Base-by-base conservation (phyloP, 2,797 vertebrate genomes). In the Darevskia nairensis region DNA sequence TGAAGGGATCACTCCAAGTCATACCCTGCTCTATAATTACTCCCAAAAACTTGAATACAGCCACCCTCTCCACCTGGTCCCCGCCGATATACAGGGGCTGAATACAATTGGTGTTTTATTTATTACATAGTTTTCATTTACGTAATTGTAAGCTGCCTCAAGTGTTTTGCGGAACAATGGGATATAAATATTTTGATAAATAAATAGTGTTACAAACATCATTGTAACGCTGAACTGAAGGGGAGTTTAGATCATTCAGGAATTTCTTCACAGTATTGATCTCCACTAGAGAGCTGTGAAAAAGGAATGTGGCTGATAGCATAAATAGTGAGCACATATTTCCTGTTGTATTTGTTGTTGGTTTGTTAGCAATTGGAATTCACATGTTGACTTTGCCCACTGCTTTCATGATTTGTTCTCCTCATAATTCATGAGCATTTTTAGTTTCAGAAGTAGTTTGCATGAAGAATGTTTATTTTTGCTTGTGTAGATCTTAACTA, bases 331-430 rank as follows among this genome's bases (percentile, higher is more conserved):
- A 71, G 21, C 21, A 61, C 59, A 46, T 74, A 84, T 32, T 75
- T 84, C 50, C 13, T 39, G 46, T 75, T 6, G 61, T 39, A 41
- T 85, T 59, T 59, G 59, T 23, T 75, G 32, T 85, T 50, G 11
- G 50, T 41, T 8, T 75, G 17, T 59, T 61, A 64, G 74, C 76
- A 41, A 77, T 39, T 21, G 29, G 11, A 21, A 78, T 25, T 76
- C 39, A 64, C 19, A 15, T 46, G 66, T 85, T 78, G 41, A 25
- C 39, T 66, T 76, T 77, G 13, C 13, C 66, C 8, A 80, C 46
- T 55, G 84, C 74, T 83, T 72, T 86, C n/a, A 78, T 66, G 9
- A 83, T 72, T 29, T 29, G 82, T 88, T 59, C 86, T 84, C 25
- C 75, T 90, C 0, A 0, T 88, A 68, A 71, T 92, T 87, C 87